phyloP scores from a whole-genome alignment of 1,140 invertebrate species.

The Drosophila kurseongensis region DNA sequence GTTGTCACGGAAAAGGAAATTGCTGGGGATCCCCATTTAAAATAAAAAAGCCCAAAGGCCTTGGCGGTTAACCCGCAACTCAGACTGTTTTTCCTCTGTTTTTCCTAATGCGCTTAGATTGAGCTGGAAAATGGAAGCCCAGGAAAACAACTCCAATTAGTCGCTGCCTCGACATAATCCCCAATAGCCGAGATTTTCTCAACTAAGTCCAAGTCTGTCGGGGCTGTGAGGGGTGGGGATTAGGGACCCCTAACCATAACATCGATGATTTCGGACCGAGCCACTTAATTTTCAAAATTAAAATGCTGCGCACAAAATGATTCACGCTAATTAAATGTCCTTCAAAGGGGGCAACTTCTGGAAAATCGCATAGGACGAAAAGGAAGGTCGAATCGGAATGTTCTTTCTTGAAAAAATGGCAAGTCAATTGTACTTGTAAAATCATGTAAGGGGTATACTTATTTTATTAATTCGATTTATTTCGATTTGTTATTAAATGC shows the following conservation, averaged over 20 bases:
- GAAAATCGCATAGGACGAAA: background rate
- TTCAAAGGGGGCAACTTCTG: constrained; percentile 36
- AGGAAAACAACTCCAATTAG: constrained; percentile 55
- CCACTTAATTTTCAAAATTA: constrained; percentile 75
- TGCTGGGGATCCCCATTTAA: background rate
- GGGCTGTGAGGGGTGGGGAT: background rate
- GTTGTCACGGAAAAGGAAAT: constrained; percentile 39
- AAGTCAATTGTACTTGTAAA: too few relatives aligned
- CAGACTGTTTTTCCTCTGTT: constrained; percentile 15
- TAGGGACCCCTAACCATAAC: background rate
- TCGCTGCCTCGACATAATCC: constrained; percentile 57
- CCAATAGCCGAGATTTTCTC: constrained; percentile 71
- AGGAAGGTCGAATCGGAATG: constrained; percentile 7
- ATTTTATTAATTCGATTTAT: too few relatives aligned
- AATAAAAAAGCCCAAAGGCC: constrained; percentile 7
- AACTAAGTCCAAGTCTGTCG: constrained; percentile 17
- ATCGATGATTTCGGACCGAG: constrained; percentile 28
- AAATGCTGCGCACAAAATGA: constrained; percentile 66
- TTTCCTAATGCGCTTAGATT: constrained; percentile 69
- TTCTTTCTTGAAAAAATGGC: background rate
- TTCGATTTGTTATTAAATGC: too few relatives aligned
- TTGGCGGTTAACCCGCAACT: constrained; percentile 31
- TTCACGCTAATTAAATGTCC: constrained; percentile 77
- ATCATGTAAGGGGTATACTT: too few relatives aligned
- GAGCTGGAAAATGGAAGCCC: constrained; percentile 30